phyloP scores from a whole-genome alignment of 1,140 invertebrate genomes.

The Dinothrombium tinctorium region DNA sequence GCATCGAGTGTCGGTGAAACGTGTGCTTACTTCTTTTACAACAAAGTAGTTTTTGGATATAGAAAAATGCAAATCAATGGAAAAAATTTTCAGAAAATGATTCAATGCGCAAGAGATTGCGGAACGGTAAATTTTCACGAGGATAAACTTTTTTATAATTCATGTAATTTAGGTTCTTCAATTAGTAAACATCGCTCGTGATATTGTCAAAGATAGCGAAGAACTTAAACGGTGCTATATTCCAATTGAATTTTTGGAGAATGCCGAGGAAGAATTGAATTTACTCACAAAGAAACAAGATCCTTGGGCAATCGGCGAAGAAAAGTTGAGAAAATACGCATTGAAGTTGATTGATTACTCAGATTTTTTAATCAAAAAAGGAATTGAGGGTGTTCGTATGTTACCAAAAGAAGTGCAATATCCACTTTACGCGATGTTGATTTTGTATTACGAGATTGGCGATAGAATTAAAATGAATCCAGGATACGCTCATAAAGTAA shows the following conservation, averaged over 20 bases:
- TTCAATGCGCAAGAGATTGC: background rate
- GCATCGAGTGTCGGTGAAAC: background rate
- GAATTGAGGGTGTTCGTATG: background rate
- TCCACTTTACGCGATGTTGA: background rate
- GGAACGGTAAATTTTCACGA: background rate
- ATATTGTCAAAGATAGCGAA: background rate
- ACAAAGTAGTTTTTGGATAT: background rate
- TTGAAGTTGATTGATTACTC: background rate
- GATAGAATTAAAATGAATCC: background rate
- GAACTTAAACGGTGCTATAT: background rate
- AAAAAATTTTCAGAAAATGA: background rate
- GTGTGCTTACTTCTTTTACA: background rate
- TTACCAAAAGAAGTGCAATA: background rate
- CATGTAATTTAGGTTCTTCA: background rate
- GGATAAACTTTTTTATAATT: background rate
- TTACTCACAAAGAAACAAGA: background rate
- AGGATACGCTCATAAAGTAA: background rate
- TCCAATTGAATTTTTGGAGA: background rate
- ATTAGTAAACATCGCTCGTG: background rate
- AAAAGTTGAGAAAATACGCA: background rate
- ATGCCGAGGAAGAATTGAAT: background rate
- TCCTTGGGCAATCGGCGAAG: background rate
- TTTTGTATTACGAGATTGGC: background rate
- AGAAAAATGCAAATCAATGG: background rate
- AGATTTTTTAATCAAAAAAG: background rate